Evolutionary conservation across 2,888 invertebrate genomes (phyloP).

Genomic region (Ectemnius cavifrons): DNA sequence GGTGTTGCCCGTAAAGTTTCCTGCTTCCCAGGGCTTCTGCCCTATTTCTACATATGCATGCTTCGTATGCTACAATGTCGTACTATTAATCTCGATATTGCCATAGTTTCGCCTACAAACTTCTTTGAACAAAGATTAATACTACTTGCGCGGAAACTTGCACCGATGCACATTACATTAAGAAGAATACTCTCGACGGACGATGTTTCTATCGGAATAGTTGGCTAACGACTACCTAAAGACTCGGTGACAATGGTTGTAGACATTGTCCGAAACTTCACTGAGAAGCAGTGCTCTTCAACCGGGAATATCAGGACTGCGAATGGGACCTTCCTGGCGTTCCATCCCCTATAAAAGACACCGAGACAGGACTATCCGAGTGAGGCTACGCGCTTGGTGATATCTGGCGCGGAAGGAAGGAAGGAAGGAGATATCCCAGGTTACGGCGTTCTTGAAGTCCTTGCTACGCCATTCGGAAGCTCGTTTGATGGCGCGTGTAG

Average conservation of each 20-base stretch:
- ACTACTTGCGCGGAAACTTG: no score
- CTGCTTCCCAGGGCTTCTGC: neutral
- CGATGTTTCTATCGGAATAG: conserved; percentile 8
- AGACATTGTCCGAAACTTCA: conserved; percentile 23
- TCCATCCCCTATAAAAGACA: conserved; percentile 69
- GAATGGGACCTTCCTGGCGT: conserved; percentile 47
- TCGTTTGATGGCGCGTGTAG: conserved; percentile 75
- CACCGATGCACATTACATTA: no score
- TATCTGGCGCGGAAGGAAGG: conserved; percentile 57
- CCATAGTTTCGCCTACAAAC: no score
- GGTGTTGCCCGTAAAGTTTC: neutral
- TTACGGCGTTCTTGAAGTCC: conserved; percentile 69
- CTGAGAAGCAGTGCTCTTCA: conserved; percentile 11
- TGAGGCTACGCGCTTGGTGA: conserved; percentile 41
- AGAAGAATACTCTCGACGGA: neutral
- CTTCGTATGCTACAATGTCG: neutral
- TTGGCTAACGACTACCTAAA: conserved; percentile 14
- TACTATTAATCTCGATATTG: neutral
- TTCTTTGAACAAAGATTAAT: no score
- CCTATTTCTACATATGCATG: conserved; percentile 3
- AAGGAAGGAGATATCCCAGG: conserved; percentile 52
- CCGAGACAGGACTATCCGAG: conserved; percentile 56
- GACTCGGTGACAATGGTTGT: conserved; percentile 15
- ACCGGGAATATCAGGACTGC: conserved; percentile 19
- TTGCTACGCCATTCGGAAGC: conserved; percentile 73